Conservation (phyloP, 2,797 vertebrate species). For the Hydrocynus forskahlii region DNA sequence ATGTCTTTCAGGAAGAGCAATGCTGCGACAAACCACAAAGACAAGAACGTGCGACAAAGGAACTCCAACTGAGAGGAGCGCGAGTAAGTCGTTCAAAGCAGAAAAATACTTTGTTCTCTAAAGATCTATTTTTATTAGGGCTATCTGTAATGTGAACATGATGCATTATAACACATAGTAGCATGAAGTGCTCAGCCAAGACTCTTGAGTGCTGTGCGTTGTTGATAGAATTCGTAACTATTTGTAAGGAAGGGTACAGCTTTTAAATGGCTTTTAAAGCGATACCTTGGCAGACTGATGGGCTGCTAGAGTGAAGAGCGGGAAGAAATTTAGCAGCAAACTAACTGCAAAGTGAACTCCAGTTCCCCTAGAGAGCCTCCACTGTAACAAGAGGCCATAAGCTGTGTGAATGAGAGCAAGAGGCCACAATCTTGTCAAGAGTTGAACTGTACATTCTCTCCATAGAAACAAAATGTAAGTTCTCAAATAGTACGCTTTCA, state of each 20-base stretch:
- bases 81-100: slow-evolving; percentile 57
- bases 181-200: too few relatives aligned
- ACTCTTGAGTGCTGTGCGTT: too few relatives aligned
- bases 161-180: too few relatives aligned
- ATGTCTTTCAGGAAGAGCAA: slow-evolving; percentile 88
- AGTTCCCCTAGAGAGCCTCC: not conserved
- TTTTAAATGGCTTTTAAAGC: not conserved
- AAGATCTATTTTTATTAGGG: not conserved
- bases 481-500: too few relatives aligned
- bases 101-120: not conserved
- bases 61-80: slow-evolving; percentile 84
- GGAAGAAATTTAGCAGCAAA: not conserved
- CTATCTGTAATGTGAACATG: not conserved
- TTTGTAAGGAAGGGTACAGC: not conserved
- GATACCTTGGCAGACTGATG: not conserved
- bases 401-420: not conserved
- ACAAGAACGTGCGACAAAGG: slow-evolving; percentile 92
- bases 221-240: not conserved
- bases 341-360: not conserved
- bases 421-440: too few relatives aligned
- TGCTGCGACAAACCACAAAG: slow-evolving; percentile 86
- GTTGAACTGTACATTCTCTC: too few relatives aligned
- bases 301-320: not conserved
- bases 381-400: not conserved
- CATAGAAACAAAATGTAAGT: too few relatives aligned